Evolutionary conservation across 1,140 invertebrate species (phyloP).

Genomic region (Drosophila insularis): DNA sequence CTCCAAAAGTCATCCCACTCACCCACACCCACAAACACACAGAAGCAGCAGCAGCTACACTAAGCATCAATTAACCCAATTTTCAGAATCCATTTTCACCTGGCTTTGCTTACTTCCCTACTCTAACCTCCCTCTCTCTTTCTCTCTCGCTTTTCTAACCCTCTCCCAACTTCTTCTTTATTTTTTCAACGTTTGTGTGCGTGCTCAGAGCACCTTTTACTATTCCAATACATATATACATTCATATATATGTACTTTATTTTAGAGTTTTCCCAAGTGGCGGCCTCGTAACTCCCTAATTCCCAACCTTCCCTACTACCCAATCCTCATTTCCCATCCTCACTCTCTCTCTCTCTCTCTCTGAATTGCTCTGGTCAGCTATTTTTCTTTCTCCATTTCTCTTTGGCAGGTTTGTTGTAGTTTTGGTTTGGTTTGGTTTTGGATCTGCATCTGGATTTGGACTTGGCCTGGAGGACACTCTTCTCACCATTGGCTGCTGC

Average conservation of each 20-base stretch:
- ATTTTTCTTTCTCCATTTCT: slow-evolving; percentile 32
- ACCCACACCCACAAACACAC: slow-evolving; percentile 29
- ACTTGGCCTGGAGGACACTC: slow-evolving; percentile 21
- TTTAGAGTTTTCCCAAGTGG: slow-evolving; percentile 37
- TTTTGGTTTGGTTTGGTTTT: slow-evolving; percentile 74
- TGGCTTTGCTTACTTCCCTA: slow-evolving; percentile 35
- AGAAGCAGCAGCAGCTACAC: slow-evolving; percentile 43
- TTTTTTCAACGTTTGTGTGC: slow-evolving; percentile 49
- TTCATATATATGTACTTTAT: slow-evolving; percentile 25
- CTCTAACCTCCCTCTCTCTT: slow-evolving; percentile 24
- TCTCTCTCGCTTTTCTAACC: slow-evolving; percentile 20
- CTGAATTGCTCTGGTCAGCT: slow-evolving; percentile 43
- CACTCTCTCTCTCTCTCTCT: slow-evolving; percentile 16
- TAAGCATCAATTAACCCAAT: slow-evolving; percentile 82
- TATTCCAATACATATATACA: slow-evolving; percentile 15
- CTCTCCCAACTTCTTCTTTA: slow-evolving; percentile 13
- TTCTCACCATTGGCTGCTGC: slow-evolving; percentile 29
- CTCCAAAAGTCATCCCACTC: slow-evolving; percentile 13
- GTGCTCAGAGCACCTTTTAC: slow-evolving; percentile 37
- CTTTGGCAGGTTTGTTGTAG: slow-evolving; percentile 55
- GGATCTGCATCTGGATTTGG: slow-evolving; percentile 46
- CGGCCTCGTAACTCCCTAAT: slow-evolving; percentile 31
- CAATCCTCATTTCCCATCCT: not conserved
- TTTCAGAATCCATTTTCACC: slow-evolving; percentile 81
- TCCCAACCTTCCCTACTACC: slow-evolving; percentile 17